These are phyloP conservation scores for Patella caerulea DNA, from an alignment of 2,888 invertebrate genomes.

Conservation along the genomic window DNA sequence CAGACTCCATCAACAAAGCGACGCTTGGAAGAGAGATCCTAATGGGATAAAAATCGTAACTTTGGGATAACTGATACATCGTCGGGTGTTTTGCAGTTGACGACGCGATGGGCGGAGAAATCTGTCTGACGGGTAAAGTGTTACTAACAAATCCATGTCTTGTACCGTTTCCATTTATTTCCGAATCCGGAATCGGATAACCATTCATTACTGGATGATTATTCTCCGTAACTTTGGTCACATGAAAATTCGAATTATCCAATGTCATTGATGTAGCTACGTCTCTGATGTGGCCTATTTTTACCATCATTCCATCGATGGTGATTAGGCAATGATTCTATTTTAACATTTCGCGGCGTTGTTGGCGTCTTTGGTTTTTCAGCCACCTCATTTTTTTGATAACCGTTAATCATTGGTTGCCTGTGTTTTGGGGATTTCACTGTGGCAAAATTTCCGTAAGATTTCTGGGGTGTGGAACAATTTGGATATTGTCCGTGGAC, in stretches of 20 bases:
- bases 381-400: background rate
- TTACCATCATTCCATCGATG: background rate
- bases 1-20: background rate
- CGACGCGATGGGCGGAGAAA: background rate
- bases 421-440: background rate
- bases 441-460: background rate
- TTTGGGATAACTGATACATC: slow-evolving; percentile 55
- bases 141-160: slow-evolving; percentile 13
- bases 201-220: background rate
- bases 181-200: background rate
- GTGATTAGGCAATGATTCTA: background rate
- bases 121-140: slow-evolving; percentile 29
- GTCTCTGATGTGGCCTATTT: background rate
- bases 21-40: slow-evolving; percentile 24
- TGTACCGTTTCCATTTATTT: background rate
- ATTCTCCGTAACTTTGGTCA: background rate
- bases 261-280: slow-evolving; percentile 15
- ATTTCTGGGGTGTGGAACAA: background rate
- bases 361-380: background rate
- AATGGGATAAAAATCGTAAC: slow-evolving; percentile 49
- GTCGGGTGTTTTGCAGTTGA: slow-evolving; percentile 37
- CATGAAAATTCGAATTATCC: background rate
- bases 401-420: background rate
- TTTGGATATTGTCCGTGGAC: background rate
- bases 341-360: background rate